Conservation (phyloP, 2,113 vertebrate genomes). For the Dendropsophus ebraccatus region DNA sequence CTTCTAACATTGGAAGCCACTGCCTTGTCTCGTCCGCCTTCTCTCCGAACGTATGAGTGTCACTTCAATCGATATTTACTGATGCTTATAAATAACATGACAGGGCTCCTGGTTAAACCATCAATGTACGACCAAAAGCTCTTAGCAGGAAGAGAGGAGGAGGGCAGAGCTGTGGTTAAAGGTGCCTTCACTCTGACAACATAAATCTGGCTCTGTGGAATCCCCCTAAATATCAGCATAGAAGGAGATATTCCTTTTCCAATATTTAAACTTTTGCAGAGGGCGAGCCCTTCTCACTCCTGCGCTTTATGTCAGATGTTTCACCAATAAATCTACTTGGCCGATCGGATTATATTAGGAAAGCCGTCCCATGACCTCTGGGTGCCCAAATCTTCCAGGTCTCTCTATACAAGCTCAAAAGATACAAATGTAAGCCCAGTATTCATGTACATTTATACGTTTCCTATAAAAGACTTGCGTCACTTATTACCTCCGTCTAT, state of each 20-base stretch:
- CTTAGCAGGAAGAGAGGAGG: constrained; percentile 40
- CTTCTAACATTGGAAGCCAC: constrained; percentile 33
- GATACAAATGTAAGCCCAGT: too few species aligned
- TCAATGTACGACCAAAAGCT: constrained; percentile 37
- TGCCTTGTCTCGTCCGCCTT: neutral
- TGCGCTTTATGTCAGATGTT: neutral
- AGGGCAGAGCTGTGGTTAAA: neutral
- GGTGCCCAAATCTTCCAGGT: neutral
- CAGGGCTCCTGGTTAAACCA: constrained; percentile 49
- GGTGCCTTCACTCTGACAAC: neutral
- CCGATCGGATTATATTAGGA: neutral
- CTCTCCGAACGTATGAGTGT: constrained; percentile 43
- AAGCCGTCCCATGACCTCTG: neutral
- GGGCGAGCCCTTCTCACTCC: neutral
- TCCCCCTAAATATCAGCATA: constrained; percentile 3
- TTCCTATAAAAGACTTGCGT: neutral
- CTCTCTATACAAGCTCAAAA: neutral
- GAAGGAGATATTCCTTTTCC: constrained; percentile 1
- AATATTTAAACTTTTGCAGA: constrained; percentile 18
- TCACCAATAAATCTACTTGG: neutral
- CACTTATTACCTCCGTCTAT: neutral
- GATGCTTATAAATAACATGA: constrained; percentile 52
- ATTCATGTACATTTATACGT: too few species aligned
- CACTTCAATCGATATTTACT: constrained; percentile 51
- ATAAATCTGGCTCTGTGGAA: constrained; percentile 4